Conservation (phyloP, 92 coral and sea anemone species). For the Heliopora coerulea region DNA sequence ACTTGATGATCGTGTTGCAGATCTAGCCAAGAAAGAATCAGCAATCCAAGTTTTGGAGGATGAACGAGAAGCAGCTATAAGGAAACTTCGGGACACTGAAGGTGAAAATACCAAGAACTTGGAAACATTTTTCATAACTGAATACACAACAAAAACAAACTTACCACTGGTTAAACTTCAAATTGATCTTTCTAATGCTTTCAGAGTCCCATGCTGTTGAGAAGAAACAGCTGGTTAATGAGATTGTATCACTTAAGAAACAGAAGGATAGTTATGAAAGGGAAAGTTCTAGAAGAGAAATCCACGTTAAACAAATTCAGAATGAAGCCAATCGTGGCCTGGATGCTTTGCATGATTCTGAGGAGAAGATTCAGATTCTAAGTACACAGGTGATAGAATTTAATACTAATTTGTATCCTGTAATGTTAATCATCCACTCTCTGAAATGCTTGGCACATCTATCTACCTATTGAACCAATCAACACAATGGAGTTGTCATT, state of each 20-base stretch:
- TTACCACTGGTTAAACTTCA: no score
- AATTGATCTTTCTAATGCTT: not conserved
- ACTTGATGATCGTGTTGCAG: constrained; percentile 71
- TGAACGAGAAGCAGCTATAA: constrained; percentile 80
- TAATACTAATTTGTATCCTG: no score
- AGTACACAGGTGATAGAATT: constrained; percentile 89
- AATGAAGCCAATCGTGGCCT: constrained; percentile 86
- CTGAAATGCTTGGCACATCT: no score
- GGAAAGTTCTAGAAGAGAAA: constrained; percentile 77
- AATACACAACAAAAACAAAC: no score
- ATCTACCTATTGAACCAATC: no score
- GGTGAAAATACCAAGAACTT: constrained; percentile 45
- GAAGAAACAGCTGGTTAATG: constrained; percentile 91
- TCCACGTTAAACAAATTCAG: constrained; percentile 86
- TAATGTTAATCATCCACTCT: no score
- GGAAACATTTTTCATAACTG: no score
- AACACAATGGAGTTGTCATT: no score
- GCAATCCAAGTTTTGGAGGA: constrained; percentile 85
- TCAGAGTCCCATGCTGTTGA: constrained; percentile 84
- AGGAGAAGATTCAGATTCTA: constrained; percentile 71
- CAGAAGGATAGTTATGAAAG: constrained; percentile 69
- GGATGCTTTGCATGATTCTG: constrained; percentile 85
- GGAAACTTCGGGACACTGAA: constrained; percentile 78
- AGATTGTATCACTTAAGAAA: constrained; percentile 91
- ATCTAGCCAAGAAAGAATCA: constrained; percentile 73